These are phyloP conservation scores for Paedocypris sp. DNA, from an alignment of 2,113 vertebrate genomes.

Conservation along the genomic window DNA sequence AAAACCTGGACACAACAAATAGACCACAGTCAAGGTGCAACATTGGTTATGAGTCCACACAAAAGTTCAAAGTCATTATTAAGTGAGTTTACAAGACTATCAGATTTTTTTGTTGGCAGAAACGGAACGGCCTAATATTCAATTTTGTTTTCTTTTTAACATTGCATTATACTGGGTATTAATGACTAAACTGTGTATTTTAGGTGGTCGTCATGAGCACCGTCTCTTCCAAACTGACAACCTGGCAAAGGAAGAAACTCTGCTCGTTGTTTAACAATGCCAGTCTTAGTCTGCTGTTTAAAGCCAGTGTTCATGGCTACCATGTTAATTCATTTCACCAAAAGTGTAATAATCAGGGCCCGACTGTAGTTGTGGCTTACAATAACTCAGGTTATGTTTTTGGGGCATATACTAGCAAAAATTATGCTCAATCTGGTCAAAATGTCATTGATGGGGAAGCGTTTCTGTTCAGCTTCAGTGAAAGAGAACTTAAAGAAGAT, in stretches of 20 bases:
- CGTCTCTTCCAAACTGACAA: slow-evolving; percentile 25
- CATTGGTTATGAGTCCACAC: too few relatives aligned
- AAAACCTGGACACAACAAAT: too few relatives aligned
- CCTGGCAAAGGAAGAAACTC: slow-evolving; percentile 33
- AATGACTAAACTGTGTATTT: too few relatives aligned
- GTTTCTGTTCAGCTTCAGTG: slow-evolving; percentile 48
- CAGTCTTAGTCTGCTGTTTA: slow-evolving; percentile 45
- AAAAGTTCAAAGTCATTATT: too few relatives aligned
- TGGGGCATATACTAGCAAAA: slow-evolving; percentile 45
- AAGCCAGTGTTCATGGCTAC: slow-evolving; percentile 49
- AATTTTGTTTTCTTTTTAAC: too few relatives aligned
- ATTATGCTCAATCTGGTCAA: slow-evolving; percentile 29
- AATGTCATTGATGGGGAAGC: slow-evolving; percentile 38
- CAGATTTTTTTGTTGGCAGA: too few relatives aligned
- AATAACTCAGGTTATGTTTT: slow-evolving; percentile 48
- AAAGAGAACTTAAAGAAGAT: neutral
- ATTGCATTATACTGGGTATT: too few relatives aligned
- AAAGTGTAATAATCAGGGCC: slow-evolving; percentile 37
- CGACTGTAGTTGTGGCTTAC: slow-evolving; percentile 52
- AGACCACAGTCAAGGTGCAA: too few relatives aligned
- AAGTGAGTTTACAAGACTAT: too few relatives aligned
- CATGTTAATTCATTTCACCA: slow-evolving; percentile 35
- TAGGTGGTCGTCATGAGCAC: slow-evolving; percentile 24
- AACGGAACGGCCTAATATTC: too few relatives aligned
- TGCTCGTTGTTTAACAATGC: slow-evolving; percentile 20